A percentile compares a stretch with the other conserved stretches of the same genome.
Conservation (phyloP, 2,888 invertebrate genomes). For the Caenorhabditis sulstoni region DNA sequence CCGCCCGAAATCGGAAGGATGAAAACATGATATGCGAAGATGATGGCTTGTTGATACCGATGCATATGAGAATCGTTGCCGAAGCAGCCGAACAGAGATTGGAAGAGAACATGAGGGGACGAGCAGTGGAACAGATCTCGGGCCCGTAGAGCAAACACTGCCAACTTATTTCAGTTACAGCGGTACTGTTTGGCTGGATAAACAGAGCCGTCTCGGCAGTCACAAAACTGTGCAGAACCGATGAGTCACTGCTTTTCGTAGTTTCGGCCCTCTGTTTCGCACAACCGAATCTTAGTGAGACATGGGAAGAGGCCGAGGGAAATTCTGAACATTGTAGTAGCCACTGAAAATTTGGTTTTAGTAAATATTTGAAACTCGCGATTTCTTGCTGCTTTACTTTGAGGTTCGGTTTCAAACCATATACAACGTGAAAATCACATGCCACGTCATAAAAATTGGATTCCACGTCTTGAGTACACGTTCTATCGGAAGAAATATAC, state of each 20-base stretch:
- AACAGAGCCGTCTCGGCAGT: constrained; percentile 31
- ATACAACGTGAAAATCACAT: too few species aligned
- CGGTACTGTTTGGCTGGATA: constrained; percentile 45
- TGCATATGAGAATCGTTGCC: constrained; percentile 22
- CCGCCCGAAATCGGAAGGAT: constrained; percentile 13
- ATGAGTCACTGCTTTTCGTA: constrained; percentile 29
- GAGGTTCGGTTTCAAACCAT: too few species aligned
- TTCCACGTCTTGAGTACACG: too few species aligned
- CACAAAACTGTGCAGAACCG: constrained; percentile 41
- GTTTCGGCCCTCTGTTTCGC: background rate
- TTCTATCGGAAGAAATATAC: too few species aligned
- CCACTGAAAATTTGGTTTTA: too few species aligned
- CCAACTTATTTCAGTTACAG: constrained; percentile 43
- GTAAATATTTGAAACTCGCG: too few species aligned
- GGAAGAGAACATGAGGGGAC: constrained; percentile 8
- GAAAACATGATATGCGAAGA: constrained; percentile 44
- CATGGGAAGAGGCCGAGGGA: too few species aligned
- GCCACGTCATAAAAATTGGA: too few species aligned
- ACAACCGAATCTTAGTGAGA: too few species aligned
- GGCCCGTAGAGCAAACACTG: constrained; percentile 25
- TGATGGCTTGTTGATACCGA: constrained; percentile 29
- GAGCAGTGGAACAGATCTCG: constrained; percentile 45
- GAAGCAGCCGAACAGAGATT: background rate
- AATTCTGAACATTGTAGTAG: too few species aligned
- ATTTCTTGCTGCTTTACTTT: too few species aligned